Conservation (phyloP, 1,140 invertebrate species). For the Megalopta genalis region DNA sequence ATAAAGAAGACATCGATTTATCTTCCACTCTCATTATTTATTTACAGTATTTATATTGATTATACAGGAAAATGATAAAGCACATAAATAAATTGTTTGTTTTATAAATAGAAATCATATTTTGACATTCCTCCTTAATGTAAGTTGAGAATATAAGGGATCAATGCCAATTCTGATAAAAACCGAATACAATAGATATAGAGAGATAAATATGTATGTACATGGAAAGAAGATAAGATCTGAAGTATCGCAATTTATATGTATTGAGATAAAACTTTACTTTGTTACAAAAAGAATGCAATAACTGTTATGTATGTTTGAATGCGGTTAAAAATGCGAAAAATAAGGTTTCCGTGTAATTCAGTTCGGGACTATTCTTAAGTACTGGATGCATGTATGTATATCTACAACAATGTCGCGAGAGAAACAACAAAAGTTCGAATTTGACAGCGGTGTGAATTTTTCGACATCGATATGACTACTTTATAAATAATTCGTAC, state of each 20-base stretch:
- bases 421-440: constrained; percentile 22
- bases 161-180: constrained; percentile 5
- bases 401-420: constrained; percentile 1
- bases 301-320: too few relatives aligned
- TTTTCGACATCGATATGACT: neutral
- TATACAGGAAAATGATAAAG: neutral
- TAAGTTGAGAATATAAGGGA: neutral
- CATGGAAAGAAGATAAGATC: constrained; percentile 1
- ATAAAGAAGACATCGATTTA: neutral
- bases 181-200: neutral
- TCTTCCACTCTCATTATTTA: neutral
- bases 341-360: constrained; percentile 14
- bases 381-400: constrained; percentile 7
- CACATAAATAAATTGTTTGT: neutral
- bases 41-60: neutral
- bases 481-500: neutral
- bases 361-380: constrained; percentile 25
- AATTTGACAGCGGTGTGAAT: neutral
- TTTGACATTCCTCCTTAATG: neutral
- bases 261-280: constrained; percentile 12
- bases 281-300: neutral
- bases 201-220: neutral
- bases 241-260: neutral
- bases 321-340: neutral
- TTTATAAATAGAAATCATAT: neutral